These are phyloP conservation scores for Drosophila lutescens DNA, from an alignment of 2,888 invertebrate species.

Conservation along the genomic window DNA sequence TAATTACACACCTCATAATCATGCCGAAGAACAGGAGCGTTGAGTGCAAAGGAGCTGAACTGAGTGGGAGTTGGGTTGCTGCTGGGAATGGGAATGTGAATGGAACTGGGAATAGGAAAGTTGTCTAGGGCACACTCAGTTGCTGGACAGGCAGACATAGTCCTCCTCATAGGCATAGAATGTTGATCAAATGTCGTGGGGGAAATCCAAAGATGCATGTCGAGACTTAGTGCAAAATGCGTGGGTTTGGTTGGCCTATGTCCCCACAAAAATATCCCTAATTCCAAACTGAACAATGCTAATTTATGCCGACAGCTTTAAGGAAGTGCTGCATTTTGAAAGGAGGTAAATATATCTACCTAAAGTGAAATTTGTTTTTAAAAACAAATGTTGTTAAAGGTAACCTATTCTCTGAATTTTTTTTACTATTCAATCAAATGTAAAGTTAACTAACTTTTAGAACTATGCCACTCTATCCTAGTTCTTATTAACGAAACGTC, in stretches of 20 bases:
- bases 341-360: too few relatives aligned
- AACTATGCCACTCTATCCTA: too few relatives aligned
- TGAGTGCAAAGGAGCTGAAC: conserved; percentile 18
- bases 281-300: conserved; percentile 34
- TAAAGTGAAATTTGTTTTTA: too few relatives aligned
- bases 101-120: background rate
- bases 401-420: too few relatives aligned
- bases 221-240: conserved; percentile 21
- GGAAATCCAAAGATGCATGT: conserved; percentile 61
- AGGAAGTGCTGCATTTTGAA: conserved; percentile 9
- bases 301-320: conserved; percentile 62
- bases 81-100: conserved; percentile 1
- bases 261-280: conserved; percentile 9
- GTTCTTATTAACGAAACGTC: conserved; percentile 12
- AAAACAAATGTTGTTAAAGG: too few relatives aligned
- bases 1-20: conserved; percentile 82
- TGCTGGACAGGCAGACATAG: background rate
- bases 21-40: conserved; percentile 53
- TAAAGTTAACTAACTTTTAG: too few relatives aligned
- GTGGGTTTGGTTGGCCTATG: conserved; percentile 13
- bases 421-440: too few relatives aligned
- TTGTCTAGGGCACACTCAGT: conserved; percentile 7
- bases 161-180: conserved; percentile 6
- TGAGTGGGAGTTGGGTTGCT: conserved; percentile 45
- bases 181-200: conserved; percentile 70